Base-by-base conservation (phyloP, 2,888 invertebrate species). In the Pyrrhosoma nymphula region DNA sequence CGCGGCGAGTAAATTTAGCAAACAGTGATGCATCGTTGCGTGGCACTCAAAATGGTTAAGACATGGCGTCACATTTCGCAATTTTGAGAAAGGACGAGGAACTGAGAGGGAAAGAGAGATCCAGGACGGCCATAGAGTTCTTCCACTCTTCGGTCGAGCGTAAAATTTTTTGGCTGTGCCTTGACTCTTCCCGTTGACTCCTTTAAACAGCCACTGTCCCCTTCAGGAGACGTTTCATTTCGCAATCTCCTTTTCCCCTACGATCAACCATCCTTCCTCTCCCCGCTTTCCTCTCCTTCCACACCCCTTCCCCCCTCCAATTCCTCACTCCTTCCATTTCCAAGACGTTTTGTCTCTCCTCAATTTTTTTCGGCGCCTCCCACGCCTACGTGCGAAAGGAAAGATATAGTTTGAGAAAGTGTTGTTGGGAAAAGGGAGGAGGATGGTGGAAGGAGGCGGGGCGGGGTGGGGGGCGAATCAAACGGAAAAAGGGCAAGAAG, bases 321-420 rank as follows among this genome's bases (percentile, higher is more conserved):
- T n/a, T 47, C 26, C 56, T 56, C 56, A 56, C 56, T 56, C n/a
- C 56, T 30, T 60, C 90, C 55, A n/a, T 56, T 56, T 56, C 90
- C 88, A 18, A 35, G 14, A n/a, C 23, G 56, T 23, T 55, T 55
- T 90, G 90, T 90, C 55, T 56, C 56, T 56, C 55, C 47, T 47
- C 47, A 47, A 47, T n/a, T 90, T 90, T 90, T 56, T n/a, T n/a
- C 16, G 90, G 90, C 55, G 90, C 90, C 90, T 60, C 56, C 90
- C 60, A 91, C 90, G 90, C 90, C 90, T 91, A 91, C 90, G 90
- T 91, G 90, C 90, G 90, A 91, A 91, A 91, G 90, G 90, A 69
- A 69, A n/a, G 56, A 56, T 90, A 56, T 90, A 60, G 60, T 60
- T 60, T 60, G 60, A 60, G 60, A 56, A 90, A 56, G 47, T 47